A percentile compares a stretch with the other conserved stretches of the same genome.
These are phyloP conservation scores for Perognathus longimembris DNA, from an alignment of 2,113 vertebrate species.

Conservation along the genomic window DNA sequence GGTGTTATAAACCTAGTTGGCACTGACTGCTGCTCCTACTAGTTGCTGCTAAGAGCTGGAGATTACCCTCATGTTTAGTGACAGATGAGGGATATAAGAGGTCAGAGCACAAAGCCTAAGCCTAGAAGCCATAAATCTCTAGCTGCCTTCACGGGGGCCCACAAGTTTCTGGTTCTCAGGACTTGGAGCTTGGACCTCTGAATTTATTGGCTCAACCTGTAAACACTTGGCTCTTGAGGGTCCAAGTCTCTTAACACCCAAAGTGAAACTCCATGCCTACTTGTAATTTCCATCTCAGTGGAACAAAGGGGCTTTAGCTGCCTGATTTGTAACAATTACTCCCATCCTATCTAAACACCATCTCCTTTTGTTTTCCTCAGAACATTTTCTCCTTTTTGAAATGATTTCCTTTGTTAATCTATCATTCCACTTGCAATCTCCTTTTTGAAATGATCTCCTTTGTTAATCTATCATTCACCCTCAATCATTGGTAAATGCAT, in stretches of 20 bases:
- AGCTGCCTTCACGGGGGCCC: no score
- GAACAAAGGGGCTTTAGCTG: no score
- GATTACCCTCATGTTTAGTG: neutral
- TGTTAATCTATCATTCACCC: neutral
- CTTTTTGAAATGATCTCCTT: neutral
- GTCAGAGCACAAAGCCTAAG: neutral
- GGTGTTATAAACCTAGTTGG: no score
- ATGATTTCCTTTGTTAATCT: neutral
- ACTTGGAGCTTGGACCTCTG: neutral
- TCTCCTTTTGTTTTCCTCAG: conserved; percentile 18
- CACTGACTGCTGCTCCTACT: neutral
- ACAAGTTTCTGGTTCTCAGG: no score
- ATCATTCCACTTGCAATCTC: no score
- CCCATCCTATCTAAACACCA: neutral
- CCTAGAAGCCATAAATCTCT: neutral
- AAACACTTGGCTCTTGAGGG: neutral
- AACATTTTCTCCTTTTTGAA: neutral
- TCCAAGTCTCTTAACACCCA: neutral
- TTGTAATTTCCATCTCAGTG: neutral
- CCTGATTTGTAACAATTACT: neutral
- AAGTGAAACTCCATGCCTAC: neutral
- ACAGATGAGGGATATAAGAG: neutral
- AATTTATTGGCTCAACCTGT: neutral
- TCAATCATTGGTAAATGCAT: neutral
- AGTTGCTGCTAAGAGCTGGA: neutral